These are phyloP conservation scores for Euura saliciscinereae DNA, from an alignment of 1,140 invertebrate genomes.

Conservation along the genomic window DNA sequence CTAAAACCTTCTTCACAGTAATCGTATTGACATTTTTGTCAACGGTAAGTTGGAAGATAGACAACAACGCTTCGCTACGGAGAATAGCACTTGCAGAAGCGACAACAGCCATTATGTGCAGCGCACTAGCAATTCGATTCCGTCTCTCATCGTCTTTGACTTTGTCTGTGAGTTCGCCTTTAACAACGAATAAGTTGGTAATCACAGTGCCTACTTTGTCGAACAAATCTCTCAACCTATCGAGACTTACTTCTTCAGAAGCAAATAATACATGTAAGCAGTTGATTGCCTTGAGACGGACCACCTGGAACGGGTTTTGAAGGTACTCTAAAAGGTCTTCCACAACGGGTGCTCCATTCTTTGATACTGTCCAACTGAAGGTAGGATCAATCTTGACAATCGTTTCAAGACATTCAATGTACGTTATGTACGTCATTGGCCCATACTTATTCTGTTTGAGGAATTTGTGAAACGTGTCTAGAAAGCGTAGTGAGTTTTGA, in stretches of 20 bases:
- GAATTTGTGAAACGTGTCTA: constrained; percentile 21
- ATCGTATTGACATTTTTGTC: constrained; percentile 44
- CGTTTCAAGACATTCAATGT: constrained; percentile 46
- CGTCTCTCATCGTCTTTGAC: constrained; percentile 49
- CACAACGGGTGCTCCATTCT: constrained; percentile 28
- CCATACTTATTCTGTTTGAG: constrained; percentile 38
- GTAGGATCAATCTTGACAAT: constrained; percentile 36
- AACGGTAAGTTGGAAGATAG: constrained; percentile 46
- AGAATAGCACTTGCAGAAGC: constrained; percentile 48
- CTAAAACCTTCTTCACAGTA: constrained; percentile 43
- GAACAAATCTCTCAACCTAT: constrained; percentile 38
- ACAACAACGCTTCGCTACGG: constrained; percentile 49
- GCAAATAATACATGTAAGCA: constrained; percentile 43
- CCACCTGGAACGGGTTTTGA: constrained; percentile 44
- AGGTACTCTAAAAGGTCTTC: constrained; percentile 46
- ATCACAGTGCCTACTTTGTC: constrained; percentile 29
- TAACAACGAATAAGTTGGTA: constrained; percentile 25
- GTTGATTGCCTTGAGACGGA: constrained; percentile 50
- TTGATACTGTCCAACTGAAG: constrained; percentile 16
- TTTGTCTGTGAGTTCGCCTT: constrained; percentile 22
- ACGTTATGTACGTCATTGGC: constrained; percentile 35
- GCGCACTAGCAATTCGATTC: constrained; percentile 44
- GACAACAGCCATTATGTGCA: constrained; percentile 50
- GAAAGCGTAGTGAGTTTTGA: constrained; percentile 18
- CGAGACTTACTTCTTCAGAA: constrained; percentile 29